Evolutionary conservation across 1,140 invertebrate species (phyloP).

Genomic region (Platyscapa corneri): DNA sequence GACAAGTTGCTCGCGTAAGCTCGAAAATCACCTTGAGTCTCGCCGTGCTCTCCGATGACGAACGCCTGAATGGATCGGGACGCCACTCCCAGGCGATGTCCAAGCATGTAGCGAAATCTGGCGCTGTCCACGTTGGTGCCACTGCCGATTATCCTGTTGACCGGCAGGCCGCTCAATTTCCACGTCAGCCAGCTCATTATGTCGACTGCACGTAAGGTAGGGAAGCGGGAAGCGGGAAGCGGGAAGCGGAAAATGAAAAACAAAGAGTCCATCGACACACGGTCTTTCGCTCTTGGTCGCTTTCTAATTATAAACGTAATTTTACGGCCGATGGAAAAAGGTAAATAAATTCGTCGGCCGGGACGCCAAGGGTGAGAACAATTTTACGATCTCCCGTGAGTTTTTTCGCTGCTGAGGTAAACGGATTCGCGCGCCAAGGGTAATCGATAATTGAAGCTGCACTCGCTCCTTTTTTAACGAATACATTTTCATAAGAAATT

Average conservation of each 20-base stretch:
- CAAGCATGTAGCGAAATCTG: conserved; percentile 78
- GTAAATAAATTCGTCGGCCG: neutral
- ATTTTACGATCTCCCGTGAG: neutral
- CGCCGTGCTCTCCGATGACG: conserved; percentile 81
- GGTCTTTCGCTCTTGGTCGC: neutral
- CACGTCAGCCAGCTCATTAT: conserved; percentile 80
- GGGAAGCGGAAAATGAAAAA: neutral
- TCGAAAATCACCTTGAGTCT: conserved; percentile 75
- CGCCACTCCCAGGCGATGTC: conserved; percentile 76
- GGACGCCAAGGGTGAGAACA: conserved; percentile 7
- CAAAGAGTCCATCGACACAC: neutral
- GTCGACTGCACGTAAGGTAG: conserved; percentile 73
- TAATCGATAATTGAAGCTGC: neutral
- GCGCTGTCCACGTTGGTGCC: conserved; percentile 80
- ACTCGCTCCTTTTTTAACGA: neutral
- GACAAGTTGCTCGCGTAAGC: no score
- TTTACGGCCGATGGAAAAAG: neutral
- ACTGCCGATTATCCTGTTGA: conserved; percentile 78
- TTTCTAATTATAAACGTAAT: neutral
- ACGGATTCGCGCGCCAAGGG: neutral
- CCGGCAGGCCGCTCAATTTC: conserved; percentile 80
- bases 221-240: no score
- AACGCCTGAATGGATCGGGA: conserved; percentile 76
- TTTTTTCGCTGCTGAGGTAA: neutral
- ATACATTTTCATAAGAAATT: neutral